Evolutionary conservation across 2,888 invertebrate genomes (phyloP).

Genomic region (Sphecodes monilicornis): DNA sequence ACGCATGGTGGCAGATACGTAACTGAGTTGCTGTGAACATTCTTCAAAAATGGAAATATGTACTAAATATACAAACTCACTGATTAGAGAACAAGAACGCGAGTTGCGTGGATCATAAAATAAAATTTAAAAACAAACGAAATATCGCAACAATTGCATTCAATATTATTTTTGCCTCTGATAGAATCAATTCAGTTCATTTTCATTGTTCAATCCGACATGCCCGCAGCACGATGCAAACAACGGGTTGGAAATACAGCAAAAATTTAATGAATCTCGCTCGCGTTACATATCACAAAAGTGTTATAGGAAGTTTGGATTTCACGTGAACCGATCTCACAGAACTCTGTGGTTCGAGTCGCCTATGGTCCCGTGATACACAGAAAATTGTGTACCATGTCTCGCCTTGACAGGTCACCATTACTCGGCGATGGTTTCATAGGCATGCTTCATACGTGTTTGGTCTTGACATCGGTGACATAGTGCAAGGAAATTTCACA

Average conservation of each 20-base stretch:
- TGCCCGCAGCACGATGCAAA: background rate
- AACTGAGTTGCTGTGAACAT: too few species aligned
- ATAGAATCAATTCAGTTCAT: background rate
- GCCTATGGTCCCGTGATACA: constrained; percentile 10
- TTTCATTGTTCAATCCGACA: background rate
- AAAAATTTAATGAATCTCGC: background rate
- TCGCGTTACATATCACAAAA: background rate
- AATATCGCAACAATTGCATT: background rate
- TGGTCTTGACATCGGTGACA: constrained; percentile 63
- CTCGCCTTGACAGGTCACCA: constrained; percentile 48
- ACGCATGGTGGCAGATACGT: too few species aligned
- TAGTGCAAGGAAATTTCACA: constrained; percentile 61
- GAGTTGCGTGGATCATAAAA: background rate
- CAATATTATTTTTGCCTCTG: background rate
- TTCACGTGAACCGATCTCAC: background rate
- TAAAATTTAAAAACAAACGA: background rate
- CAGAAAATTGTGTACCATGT: constrained; percentile 47
- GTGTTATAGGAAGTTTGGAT: constrained; percentile 3
- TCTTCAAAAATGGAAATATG: background rate
- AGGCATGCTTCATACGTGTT: constrained; percentile 54
- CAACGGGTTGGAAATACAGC: background rate
- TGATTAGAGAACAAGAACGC: background rate
- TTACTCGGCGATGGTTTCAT: constrained; percentile 65
- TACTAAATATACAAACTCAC: background rate
- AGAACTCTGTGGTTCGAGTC: background rate